Evolutionary conservation across 92 coral and sea anemone genomes (phyloP), one percentile per base, ranked within the genome.

Genomic region (Heliopora coerulea): DNA sequence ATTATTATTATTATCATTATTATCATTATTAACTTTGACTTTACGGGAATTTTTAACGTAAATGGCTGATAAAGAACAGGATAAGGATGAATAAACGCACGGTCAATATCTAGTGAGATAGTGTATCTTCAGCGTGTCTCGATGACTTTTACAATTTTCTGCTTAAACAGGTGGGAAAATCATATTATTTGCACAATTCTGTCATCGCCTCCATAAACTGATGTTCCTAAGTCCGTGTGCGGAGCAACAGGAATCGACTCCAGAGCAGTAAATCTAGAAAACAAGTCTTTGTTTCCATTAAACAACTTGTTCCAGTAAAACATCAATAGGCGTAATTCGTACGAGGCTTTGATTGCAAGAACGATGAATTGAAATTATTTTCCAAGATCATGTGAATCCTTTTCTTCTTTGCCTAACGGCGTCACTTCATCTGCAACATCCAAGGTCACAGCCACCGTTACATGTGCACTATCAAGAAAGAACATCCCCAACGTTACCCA

Each of bases 301-400:
- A 69, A 69, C 54, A 69, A 31, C 62, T 69, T 69, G 28, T 49
- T 69, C 76, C 76, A 69, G 56, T 49, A 69, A 32, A 69, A 69
- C 56, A 69, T 10, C 21, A 69, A 69, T 18, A 69, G 23, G 29
- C 62, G 60, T 49, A 12, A 61, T 69, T 49, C 61, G 26, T 27
- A 69, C 29, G 76, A 49, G 13, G 76, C 76, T 12, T 69, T 49
- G 11, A 69, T 35, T n/a, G 62, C 76, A 9, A 69, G 42, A 32
- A 69, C 19, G 19, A 69, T 49, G 33, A 69, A 49, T 0, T 52
- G 76, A 4, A 15, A 3, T 15, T 49, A 61, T 5, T 23, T 25
- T 27, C 35, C 49, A 21, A 49, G 50, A 31, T 54, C 39, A 31
- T 52, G 76, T 13, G 76, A 69, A 19, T 49, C 76, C 24, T 13